Conservation (phyloP, 2,113 vertebrate genomes). For the Nothoprocta pentlandii region DNA sequence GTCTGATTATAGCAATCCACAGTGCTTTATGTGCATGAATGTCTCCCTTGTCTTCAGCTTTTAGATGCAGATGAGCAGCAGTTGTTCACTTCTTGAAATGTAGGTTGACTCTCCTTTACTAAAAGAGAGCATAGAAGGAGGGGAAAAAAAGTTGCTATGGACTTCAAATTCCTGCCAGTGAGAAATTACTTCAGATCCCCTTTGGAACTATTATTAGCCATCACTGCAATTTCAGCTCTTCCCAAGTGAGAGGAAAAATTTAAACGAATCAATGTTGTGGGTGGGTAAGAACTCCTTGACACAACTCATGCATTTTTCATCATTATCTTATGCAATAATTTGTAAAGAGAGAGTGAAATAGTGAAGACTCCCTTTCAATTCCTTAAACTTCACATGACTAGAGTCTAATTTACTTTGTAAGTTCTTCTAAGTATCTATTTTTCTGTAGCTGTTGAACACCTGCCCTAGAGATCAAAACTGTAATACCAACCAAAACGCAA, state of each 20-base stretch:
- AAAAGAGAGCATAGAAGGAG: not conserved
- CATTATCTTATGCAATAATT: conserved; percentile 23
- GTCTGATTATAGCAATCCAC: not conserved
- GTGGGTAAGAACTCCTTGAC: not conserved
- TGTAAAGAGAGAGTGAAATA: not conserved
- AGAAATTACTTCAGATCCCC: conserved; percentile 35
- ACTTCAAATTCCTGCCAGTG: conserved; percentile 41
- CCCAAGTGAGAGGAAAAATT: conserved; percentile 14
- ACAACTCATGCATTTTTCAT: conserved; percentile 38
- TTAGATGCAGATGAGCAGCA: not conserved
- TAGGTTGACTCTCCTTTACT: conserved; percentile 18
- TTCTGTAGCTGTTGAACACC: not conserved
- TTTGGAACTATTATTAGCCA: conserved; percentile 30
- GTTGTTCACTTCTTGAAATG: conserved; percentile 34
- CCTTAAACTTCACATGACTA: not conserved
- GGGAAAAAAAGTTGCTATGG: not conserved
- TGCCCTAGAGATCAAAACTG: conserved; percentile 10
- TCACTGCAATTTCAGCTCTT: conserved; percentile 46
- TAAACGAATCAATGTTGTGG: conserved; percentile 41
- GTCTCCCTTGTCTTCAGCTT: not conserved
- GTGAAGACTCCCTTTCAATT: not conserved
- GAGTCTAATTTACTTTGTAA: conserved; percentile 4
- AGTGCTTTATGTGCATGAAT: not conserved
- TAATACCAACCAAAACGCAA: not conserved
- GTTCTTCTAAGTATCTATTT: not conserved